Evolutionary conservation across 2,113 vertebrate genomes (phyloP).

Genomic region (Charina bottae): DNA sequence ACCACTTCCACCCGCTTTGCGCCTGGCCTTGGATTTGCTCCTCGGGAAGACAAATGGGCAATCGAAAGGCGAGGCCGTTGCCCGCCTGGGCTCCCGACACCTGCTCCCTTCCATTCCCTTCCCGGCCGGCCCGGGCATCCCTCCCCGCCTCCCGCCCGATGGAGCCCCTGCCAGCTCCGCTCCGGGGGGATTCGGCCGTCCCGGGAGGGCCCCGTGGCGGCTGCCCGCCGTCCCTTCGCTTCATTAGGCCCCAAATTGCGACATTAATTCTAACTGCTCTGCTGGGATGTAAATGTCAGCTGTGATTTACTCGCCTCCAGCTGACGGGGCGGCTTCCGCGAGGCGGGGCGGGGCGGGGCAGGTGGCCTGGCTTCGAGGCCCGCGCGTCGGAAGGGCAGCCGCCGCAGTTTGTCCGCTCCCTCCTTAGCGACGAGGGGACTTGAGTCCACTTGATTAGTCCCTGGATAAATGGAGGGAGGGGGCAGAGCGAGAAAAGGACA

Average conservation of each 20-base stretch:
- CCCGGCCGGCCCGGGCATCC: background rate
- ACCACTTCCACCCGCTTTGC: no score
- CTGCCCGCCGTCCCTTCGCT: constrained; percentile 71
- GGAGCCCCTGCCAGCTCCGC: background rate
- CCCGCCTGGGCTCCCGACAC: background rate
- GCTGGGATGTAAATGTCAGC: constrained; percentile 89
- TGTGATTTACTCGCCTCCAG: constrained; percentile 85
- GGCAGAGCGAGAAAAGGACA: background rate
- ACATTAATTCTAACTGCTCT: constrained; percentile 87
- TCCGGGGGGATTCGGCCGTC: constrained; percentile 5
- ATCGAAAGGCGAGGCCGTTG: background rate
- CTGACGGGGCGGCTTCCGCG: constrained; percentile 68
- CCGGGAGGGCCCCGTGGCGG: constrained; percentile 46
- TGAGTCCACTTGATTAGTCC: background rate
- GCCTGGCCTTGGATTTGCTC: no score
- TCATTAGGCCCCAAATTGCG: constrained; percentile 90
- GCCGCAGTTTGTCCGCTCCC: background rate
- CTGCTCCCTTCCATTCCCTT: background rate
- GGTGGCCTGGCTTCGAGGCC: background rate
- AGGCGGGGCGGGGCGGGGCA: background rate
- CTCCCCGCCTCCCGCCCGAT: background rate
- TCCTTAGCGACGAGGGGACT: accelerated
- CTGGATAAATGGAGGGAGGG: background rate
- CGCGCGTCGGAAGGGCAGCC: background rate
- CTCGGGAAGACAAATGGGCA: no score